Percentiles rank a stretch among this genome's conserved stretches.
phyloP scores from a whole-genome alignment of 2,113 vertebrate genomes.

The Vombatus ursinus region DNA sequence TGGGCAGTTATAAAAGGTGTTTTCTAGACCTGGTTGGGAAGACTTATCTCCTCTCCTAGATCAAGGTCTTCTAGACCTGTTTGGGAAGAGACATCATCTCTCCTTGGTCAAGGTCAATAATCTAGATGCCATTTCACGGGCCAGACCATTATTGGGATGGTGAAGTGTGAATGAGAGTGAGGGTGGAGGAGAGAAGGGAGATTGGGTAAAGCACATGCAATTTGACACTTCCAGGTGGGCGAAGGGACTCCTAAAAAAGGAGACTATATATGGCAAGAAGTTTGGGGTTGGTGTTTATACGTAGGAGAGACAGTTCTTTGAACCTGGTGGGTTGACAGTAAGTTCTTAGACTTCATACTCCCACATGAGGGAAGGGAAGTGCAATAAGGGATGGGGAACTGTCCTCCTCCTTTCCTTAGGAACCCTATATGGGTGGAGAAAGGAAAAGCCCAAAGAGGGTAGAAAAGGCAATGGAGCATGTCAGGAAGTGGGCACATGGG shows the following conservation, averaged over 20 bases:
- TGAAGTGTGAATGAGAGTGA: neutral
- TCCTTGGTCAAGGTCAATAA: neutral
- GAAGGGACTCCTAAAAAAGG: conserved; percentile 31
- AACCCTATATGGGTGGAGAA: neutral
- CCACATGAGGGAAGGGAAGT: neutral
- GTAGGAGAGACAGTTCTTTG: conserved; percentile 15
- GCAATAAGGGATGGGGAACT: neutral
- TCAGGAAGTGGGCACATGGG: conserved; percentile 10
- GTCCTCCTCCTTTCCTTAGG: neutral
- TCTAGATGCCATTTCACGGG: neutral
- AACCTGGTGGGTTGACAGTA: neutral
- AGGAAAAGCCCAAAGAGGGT: neutral
- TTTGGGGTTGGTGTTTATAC: neutral
- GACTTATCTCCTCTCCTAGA: neutral
- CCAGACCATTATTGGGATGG: neutral
- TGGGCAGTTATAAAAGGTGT: neutral
- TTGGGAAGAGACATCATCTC: neutral
- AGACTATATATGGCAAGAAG: conserved; percentile 1
- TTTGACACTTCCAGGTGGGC: neutral
- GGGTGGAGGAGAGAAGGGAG: neutral
- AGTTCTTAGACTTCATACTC: conserved; percentile 19
- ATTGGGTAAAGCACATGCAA: neutral
- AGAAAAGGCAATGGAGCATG: neutral
- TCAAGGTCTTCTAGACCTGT: neutral
- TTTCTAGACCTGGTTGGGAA: neutral